Percentiles rank a stretch among this genome's conserved stretches.
These are phyloP conservation scores for Ophioninae sp. DNA, from an alignment of 2,888 invertebrate species.

Conservation along the genomic window DNA sequence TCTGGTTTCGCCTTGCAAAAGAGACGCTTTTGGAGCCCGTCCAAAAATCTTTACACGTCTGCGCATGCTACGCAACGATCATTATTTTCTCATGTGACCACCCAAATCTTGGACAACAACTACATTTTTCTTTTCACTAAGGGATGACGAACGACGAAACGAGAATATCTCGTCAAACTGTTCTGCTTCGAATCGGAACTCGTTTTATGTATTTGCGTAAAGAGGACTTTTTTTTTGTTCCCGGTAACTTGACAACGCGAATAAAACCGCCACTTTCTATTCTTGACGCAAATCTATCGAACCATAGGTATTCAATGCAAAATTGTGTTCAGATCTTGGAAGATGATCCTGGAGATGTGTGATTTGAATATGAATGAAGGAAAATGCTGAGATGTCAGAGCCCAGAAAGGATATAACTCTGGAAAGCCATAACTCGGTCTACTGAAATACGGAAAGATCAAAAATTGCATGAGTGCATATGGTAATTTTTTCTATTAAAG, in stretches of 20 bases:
- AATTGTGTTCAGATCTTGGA: neutral
- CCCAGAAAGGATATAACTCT: no score
- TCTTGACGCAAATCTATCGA: neutral
- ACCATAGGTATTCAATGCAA: neutral
- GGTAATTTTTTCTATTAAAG: no score
- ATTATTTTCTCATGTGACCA: slow-evolving; percentile 28
- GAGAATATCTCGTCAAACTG: neutral
- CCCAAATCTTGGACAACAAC: neutral
- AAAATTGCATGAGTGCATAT: no score
- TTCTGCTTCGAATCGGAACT: neutral
- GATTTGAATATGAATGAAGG: neutral
- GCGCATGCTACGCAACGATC: neutral
- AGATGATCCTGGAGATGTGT: neutral
- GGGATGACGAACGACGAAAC: neutral
- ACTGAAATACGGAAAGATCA: no score
- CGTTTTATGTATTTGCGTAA: neutral
- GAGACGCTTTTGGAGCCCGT: slow-evolving; percentile 50
- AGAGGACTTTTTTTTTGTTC: neutral
- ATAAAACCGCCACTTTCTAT: neutral
- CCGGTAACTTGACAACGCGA: neutral
- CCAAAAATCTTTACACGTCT: slow-evolving; percentile 43
- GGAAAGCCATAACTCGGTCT: no score
- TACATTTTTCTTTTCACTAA: neutral
- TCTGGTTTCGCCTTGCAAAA: slow-evolving; percentile 24
- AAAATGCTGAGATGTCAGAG: neutral